Evolutionary conservation across 2,888 invertebrate species (phyloP), one percentile per base, ranked within the genome.

Genomic region (Xanthorhoe spadicearia): DNA sequence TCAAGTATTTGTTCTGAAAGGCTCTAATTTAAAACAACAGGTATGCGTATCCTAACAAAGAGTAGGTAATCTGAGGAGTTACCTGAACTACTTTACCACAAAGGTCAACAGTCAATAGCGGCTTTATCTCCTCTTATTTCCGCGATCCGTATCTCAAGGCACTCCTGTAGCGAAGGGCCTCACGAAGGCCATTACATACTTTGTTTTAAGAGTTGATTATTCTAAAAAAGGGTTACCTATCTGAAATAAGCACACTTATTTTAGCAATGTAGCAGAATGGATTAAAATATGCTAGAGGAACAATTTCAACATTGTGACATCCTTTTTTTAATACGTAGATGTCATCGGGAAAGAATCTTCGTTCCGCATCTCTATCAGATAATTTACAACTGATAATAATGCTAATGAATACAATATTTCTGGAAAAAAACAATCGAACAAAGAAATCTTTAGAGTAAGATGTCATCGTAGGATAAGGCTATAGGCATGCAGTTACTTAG

Each of bases 121-220:
- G 75, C 57, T 76, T 73, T 77, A 77, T 75, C 69, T 76, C 70
- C 66, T 65, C 56, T 62, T 67, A 78, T 82, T 83, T 84, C 83
- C 84, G 83, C 71, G 76, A 80, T 79, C 70, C 72, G 68, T 68
- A 74, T 79, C 75, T 82, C 83, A 85, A 85, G 83, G 83, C 76
- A 75, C 79, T 80, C 83, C 75, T 80, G 74, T 69, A 76, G 80
- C 75, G 79, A 78, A 82, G 76, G 68, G 65, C 53, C 46, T 61
- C 54, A 58, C 64, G 64, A 64, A 68, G 66, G 50, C n/a, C 48
- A 62, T 46, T 50, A 43, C 56, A 35, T 46, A 64, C 38, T 43
- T 43, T 43, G 28, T 64, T 23, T 7, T 23, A 48, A 48, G 8
- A 52, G 32, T 13, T 43, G 38, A 13, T 43, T 4, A 43, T 13